phyloP scores from a whole-genome alignment of 2,797 vertebrate species.

The Petrocephalus sullivani region DNA sequence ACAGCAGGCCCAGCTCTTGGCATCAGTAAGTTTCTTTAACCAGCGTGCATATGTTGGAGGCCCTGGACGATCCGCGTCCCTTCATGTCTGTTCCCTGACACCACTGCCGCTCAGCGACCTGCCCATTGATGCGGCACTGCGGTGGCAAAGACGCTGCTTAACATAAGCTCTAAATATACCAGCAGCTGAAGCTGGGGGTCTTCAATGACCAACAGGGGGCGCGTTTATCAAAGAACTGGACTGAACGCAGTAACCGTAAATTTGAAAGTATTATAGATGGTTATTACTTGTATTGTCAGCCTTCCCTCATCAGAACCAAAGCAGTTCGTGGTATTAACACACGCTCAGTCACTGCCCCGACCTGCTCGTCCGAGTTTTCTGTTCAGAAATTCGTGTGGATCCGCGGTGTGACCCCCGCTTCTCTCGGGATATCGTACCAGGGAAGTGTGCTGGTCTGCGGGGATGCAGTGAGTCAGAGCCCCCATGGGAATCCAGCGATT shows the following conservation, averaged over 20 bases:
- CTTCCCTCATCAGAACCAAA: not conserved
- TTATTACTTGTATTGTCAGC: not conserved
- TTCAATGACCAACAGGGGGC: not conserved
- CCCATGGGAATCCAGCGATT: not conserved
- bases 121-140: not conserved
- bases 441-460: not conserved
- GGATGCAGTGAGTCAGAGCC: not conserved
- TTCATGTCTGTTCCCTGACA: not conserved
- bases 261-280: not conserved
- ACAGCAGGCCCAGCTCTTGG: not conserved
- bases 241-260: not conserved
- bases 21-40: not conserved
- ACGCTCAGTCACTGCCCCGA: not conserved
- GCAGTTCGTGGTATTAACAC: not conserved
- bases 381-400: not conserved
- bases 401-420: not conserved
- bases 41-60: not conserved
- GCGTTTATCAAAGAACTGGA: not conserved
- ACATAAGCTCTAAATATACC: not conserved
- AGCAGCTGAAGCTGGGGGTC: not conserved
- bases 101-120: not conserved
- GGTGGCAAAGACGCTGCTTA: not conserved
- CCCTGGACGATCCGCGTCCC: not conserved
- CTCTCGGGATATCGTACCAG: not conserved
- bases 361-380: not conserved